Base-by-base conservation (phyloP, 2,113 vertebrate species). In the Camarhynchus parvulus region DNA sequence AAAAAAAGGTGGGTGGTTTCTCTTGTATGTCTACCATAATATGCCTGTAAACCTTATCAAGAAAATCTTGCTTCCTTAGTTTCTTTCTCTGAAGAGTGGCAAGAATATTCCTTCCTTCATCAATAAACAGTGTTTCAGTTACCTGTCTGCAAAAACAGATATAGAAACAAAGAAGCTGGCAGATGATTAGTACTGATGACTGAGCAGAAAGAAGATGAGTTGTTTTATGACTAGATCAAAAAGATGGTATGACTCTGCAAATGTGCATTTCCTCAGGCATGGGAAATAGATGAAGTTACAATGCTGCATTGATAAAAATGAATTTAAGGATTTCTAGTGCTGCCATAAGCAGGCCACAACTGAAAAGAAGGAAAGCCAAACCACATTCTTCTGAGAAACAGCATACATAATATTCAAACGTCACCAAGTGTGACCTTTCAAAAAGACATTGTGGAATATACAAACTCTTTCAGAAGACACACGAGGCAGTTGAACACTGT, bases 231-330 rank as follows among this genome's bases (percentile, higher is more conserved):
- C 42, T 63, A 44, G 31, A 82, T 61, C 31, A 73, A 89, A 93
- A 93, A 63, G 56, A 76, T 23, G 39, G n/a, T 5, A 59, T 33
- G 76, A 92, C 44, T 76, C 63, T 78, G 91, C 72, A 94, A 94
- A 86, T 41, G 30, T 41, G 30, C 55, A 50, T 89, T 81, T 87
- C 59, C 58, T 88, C 63, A 72, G 47, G 37, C 56, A 39, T 15
- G 15, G 46, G 64, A 88, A 89, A 87, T 1, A 58, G 68, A 88
- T 28, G 13, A 77, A 74, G 39, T 83, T 81, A 74, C 42, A 90
- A 53, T 24, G 31, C 13, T 55, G 63, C 53, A 69, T 46, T 66
- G 84, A 87, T 67, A 82, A 74, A 77, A 87, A 77, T 24, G 2
- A 70, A 47, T 9, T 63, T 27, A 86, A 56, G 33, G 49, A 76